phyloP scores from a whole-genome alignment of 2,797 vertebrate genomes.

The Falco naumanni region DNA sequence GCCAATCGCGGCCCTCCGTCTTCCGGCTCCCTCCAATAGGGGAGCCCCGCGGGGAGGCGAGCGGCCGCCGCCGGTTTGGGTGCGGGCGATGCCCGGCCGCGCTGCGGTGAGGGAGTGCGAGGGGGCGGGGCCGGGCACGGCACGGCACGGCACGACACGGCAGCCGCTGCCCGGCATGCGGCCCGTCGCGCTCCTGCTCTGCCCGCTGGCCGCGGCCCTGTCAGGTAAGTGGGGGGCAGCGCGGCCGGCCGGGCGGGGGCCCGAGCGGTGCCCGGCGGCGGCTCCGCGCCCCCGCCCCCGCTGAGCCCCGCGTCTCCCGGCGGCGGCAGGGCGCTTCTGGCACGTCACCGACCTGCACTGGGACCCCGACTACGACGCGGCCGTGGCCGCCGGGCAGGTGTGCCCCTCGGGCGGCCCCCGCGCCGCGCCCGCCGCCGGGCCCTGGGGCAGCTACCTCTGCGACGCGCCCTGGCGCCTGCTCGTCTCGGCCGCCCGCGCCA shows the following conservation, averaged over 20 bases:
- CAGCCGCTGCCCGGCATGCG: background rate
- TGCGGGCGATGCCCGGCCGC: background rate
- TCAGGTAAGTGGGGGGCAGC: background rate
- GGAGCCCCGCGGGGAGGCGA: accelerated
- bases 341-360: conserved; percentile 93
- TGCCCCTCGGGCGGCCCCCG: conserved; percentile 85
- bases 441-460: conserved; percentile 88
- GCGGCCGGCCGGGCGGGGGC: no score
- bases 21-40: background rate
- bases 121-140: background rate
- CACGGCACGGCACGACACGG: accelerated
- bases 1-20: background rate
- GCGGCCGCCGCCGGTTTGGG: background rate
- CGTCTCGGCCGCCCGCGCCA: conserved; percentile 83
- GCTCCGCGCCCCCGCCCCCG: background rate
- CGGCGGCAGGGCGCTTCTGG: conserved; percentile 86
- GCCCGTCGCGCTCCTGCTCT: background rate
- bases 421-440: conserved; percentile 78
- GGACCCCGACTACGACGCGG: conserved; percentile 84
- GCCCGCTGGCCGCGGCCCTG: background rate
- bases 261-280: background rate
- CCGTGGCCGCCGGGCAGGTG: conserved; percentile 67
- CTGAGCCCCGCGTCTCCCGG: background rate
- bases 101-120: accelerated
- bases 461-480: conserved; percentile 90